phyloP scores from a whole-genome alignment of 1,140 invertebrate species.

The Trichonephila clavata region DNA sequence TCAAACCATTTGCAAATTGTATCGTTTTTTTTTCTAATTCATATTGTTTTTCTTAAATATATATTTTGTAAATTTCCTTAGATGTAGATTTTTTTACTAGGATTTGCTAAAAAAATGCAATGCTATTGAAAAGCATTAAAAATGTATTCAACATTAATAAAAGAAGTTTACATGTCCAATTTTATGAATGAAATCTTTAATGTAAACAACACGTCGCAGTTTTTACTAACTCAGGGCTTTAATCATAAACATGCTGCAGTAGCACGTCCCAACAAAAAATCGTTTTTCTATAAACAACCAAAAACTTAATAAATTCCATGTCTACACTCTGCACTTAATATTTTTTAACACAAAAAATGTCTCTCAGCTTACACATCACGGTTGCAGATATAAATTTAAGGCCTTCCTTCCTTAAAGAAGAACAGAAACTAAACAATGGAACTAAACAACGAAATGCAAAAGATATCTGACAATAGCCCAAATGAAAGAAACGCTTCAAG shows the following conservation, averaged over 20 bases:
- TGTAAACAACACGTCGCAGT: too few relatives aligned
- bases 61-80: too few relatives aligned
- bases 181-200: too few relatives aligned
- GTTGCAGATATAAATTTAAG: conserved; percentile 20
- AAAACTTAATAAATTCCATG: background rate
- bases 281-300: background rate
- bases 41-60: too few relatives aligned
- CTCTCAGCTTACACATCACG: background rate
- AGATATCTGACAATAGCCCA: conserved; percentile 34
- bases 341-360: background rate
- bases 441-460: conserved; percentile 24
- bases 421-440: background rate
- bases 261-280: background rate
- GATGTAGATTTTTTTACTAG: too few relatives aligned
- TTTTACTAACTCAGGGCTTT: background rate
- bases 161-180: too few relatives aligned
- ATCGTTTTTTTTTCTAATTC: too few relatives aligned
- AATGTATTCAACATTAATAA: too few relatives aligned
- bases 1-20: too few relatives aligned
- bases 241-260: background rate
- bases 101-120: too few relatives aligned
- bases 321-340: background rate
- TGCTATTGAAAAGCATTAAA: too few relatives aligned
- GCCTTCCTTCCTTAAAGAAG: background rate
- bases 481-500: conserved; percentile 12